A percentile compares a stretch with the other conserved stretches of the same genome.
These are phyloP conservation scores for Allolobophora icterica DNA, from an alignment of 2,888 invertebrate genomes.

Conservation along the genomic window DNA sequence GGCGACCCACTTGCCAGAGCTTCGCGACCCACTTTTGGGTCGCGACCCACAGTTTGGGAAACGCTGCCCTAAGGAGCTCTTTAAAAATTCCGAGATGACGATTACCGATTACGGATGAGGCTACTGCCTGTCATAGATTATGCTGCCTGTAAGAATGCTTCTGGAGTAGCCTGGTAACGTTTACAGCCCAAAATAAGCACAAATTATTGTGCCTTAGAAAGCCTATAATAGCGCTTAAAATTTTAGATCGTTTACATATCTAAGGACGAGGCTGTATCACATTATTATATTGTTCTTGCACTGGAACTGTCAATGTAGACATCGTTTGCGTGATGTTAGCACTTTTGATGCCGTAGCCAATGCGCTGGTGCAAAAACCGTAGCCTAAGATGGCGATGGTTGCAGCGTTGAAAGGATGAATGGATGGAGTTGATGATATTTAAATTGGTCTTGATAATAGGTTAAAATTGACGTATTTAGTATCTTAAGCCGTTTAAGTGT, in stretches of 20 bases:
- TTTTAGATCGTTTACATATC: not conserved
- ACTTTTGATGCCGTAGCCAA: not conserved
- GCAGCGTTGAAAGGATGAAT: not conserved
- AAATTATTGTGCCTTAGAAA: not conserved
- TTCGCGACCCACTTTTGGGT: no score
- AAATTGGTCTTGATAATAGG: not conserved
- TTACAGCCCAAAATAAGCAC: slow-evolving; percentile 1
- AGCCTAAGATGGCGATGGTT: not conserved
- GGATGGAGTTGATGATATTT: not conserved
- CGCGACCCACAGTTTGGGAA: no score
- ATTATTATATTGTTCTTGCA: not conserved
- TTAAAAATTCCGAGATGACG: no score
- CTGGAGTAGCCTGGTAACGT: not conserved
- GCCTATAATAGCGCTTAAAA: not conserved
- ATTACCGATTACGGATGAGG: no score
- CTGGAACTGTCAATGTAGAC: not conserved
- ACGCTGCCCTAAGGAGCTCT: no score
- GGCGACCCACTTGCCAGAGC: no score
- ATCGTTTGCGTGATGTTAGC: not conserved
- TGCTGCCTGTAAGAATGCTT: no score
- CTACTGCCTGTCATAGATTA: no score
- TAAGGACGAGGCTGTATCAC: not conserved
- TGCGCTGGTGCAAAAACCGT: not conserved
- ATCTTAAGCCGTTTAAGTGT: not conserved
- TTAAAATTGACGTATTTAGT: not conserved